Conservation (phyloP, 2,797 vertebrate genomes). For the Clarias platycephalus region DNA sequence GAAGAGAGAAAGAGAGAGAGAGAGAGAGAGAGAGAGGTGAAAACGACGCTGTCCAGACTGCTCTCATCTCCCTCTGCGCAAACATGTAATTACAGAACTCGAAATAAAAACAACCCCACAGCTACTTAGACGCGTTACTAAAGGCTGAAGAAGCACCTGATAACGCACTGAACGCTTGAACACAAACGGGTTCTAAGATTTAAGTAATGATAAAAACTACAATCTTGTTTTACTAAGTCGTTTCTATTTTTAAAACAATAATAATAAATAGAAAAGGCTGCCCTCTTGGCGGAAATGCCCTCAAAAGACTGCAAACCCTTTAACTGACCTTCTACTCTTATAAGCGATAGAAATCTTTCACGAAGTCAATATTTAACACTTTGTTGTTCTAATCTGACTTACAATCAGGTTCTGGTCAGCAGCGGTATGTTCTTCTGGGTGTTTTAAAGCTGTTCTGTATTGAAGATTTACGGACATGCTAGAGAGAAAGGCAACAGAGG, state of each 20-base stretch:
- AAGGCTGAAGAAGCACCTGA: background rate
- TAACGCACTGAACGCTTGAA: background rate
- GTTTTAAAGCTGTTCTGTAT: background rate
- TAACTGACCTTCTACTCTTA: background rate
- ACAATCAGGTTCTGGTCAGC: background rate
- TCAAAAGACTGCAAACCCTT: background rate
- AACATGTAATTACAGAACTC: constrained; percentile 21
- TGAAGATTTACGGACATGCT: background rate
- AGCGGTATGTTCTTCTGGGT: background rate
- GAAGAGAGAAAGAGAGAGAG: too few species aligned
- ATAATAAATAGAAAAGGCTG: background rate
- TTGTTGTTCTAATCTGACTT: background rate
- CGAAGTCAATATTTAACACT: background rate
- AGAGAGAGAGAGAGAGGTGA: background rate
- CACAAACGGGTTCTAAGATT: background rate
- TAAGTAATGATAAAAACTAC: too few species aligned
- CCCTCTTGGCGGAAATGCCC: too few species aligned
- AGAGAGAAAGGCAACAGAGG: background rate
- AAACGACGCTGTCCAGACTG: background rate
- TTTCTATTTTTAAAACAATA: background rate
- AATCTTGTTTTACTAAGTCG: background rate
- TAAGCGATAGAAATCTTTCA: background rate
- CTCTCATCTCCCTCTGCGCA: background rate
- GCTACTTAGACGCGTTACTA: background rate
- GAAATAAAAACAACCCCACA: background rate